Percentiles rank a stretch among this genome's conserved stretches.
These are phyloP conservation scores for Trematocara unimaculatum DNA, from an alignment of 2,113 vertebrate species.

Conservation along the genomic window DNA sequence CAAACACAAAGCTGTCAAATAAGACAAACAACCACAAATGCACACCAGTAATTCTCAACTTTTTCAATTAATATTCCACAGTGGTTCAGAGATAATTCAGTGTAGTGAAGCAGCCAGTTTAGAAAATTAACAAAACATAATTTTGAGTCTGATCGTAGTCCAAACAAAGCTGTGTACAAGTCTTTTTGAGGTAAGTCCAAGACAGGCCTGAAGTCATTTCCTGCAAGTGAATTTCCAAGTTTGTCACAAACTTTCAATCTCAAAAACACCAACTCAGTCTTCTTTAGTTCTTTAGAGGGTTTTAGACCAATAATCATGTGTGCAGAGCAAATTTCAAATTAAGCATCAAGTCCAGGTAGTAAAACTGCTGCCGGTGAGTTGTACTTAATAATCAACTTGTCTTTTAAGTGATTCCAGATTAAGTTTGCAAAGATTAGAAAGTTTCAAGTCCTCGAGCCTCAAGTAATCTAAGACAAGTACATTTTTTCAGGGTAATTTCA, in stretches of 20 bases:
- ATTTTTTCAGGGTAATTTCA: not conserved
- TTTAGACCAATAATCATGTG: not conserved
- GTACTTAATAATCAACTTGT: not conserved
- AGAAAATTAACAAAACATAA: not conserved
- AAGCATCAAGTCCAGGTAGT: not conserved
- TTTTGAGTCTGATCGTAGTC: not conserved
- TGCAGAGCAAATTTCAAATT: not conserved
- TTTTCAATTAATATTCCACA: constrained; percentile 10
- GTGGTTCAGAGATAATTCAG: not conserved
- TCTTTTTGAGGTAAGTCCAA: not conserved
- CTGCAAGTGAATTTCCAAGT: not conserved
- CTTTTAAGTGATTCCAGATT: not conserved
- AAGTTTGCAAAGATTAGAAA: not conserved
- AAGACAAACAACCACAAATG: constrained; percentile 26
- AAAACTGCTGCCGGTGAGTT: not conserved
- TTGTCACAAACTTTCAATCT: not conserved
- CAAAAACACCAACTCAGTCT: not conserved
- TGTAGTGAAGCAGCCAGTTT: not conserved
- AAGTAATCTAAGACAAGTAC: not conserved
- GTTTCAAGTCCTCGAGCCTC: not conserved
- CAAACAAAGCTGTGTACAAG: not conserved
- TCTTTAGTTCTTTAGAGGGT: not conserved
- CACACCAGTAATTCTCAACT: not conserved
- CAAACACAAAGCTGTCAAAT: constrained; percentile 36
- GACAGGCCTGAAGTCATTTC: not conserved